Percentiles rank a stretch among this genome's conserved stretches.
phyloP scores from a whole-genome alignment of 2,888 invertebrate genomes.

The Hypercompe scribonia region DNA sequence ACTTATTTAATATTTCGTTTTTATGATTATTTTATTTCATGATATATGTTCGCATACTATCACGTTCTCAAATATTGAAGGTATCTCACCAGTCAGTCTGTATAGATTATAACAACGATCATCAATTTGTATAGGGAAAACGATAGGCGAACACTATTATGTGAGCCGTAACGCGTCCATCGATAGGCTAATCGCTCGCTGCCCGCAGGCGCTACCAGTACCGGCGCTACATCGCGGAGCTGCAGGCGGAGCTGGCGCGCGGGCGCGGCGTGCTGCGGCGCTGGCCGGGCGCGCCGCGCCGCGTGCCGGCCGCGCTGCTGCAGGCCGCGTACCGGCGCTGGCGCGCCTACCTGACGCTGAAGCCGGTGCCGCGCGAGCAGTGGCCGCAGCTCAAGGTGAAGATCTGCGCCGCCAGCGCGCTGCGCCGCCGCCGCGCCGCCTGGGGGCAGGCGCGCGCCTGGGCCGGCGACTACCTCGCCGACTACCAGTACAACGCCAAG shows the following conservation, averaged over 20 bases:
- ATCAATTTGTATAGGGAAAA: too few species aligned
- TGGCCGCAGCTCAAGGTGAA: conserved; percentile 93
- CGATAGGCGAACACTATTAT: too few species aligned
- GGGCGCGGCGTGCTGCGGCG: conserved; percentile 65
- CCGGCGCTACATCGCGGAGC: conserved; percentile 73
- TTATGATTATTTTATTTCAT: too few species aligned
- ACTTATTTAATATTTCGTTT: too few species aligned
- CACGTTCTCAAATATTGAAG: too few species aligned
- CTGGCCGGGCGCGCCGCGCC: conserved; percentile 92
- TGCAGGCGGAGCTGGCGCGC: conserved; percentile 67
- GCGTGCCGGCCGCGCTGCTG: conserved; percentile 83
- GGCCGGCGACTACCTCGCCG: conserved; percentile 79
- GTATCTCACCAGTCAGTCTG: too few species aligned
- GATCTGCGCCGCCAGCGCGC: conserved; percentile 76
- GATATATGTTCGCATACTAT: too few species aligned
- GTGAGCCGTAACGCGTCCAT: too few species aligned
- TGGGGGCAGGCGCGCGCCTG: conserved; percentile 77
- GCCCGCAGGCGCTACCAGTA: conserved; percentile 73
- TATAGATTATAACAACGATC: too few species aligned
- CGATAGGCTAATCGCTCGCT: too few species aligned
- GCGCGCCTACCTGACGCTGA: conserved; percentile 95
- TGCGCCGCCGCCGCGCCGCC: conserved; percentile 62
- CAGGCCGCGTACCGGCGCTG: conserved; percentile 90
- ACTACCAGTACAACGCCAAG: conserved; percentile 66
- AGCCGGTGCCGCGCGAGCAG: conserved; percentile 88